A percentile compares a stretch with the other conserved stretches of the same genome.
These are phyloP conservation scores for Rhinoderma darwinii DNA, from an alignment of 2,113 vertebrate species.

Conservation along the genomic window DNA sequence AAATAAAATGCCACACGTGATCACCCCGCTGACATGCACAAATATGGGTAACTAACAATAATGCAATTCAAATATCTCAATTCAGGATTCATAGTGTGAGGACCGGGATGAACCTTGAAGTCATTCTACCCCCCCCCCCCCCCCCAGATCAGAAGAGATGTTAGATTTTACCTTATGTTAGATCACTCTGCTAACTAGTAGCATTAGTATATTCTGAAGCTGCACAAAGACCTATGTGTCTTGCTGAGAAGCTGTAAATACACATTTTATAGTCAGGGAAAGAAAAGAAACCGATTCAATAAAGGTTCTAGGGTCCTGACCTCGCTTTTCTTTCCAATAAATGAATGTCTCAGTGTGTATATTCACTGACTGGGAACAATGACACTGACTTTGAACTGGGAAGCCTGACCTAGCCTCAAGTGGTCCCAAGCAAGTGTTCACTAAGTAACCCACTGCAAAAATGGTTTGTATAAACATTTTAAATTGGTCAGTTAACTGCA, in stretches of 20 bases:
- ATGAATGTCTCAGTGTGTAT: constrained; percentile 33
- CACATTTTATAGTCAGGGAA: constrained; percentile 9
- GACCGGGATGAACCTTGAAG: background rate
- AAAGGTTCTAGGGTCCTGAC: background rate
- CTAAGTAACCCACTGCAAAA: background rate
- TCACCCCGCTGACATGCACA: too few species aligned
- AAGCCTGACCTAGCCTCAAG: constrained; percentile 15
- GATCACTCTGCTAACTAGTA: background rate
- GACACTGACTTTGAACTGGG: constrained; percentile 55
- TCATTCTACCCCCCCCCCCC: too few species aligned
- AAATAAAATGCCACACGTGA: too few species aligned
- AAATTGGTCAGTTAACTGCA: background rate
- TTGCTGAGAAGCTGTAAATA: background rate
- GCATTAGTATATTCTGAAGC: background rate
- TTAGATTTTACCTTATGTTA: background rate
- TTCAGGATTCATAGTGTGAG: too few species aligned
- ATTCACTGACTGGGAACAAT: constrained; percentile 42
- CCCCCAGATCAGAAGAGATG: background rate
- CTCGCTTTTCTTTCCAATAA: constrained; percentile 13
- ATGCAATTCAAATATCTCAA: too few species aligned
- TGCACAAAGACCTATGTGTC: background rate
- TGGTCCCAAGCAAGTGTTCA: background rate
- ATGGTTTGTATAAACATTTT: background rate
- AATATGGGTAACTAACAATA: too few species aligned
- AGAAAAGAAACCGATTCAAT: background rate